Evolutionary conservation across 2,113 vertebrate species (phyloP).

Genomic region (Ploceus nigricollis): DNA sequence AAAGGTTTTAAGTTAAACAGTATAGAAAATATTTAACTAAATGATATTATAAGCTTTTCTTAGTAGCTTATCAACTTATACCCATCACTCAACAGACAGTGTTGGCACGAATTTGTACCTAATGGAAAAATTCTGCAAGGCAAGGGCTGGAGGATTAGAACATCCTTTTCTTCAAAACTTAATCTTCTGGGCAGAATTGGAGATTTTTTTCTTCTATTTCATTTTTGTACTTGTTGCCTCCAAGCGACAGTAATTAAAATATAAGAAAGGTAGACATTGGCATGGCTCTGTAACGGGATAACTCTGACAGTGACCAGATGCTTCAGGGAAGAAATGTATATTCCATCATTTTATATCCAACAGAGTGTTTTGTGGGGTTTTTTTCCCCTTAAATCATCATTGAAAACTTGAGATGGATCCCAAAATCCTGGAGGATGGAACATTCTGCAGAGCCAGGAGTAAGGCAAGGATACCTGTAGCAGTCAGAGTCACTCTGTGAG

Average conservation of each 20-base stretch:
- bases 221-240: not conserved
- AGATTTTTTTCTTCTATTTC: not conserved
- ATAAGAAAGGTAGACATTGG: not conserved
- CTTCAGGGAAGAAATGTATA: not conserved
- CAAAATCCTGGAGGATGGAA: not conserved
- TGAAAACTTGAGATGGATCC: not conserved
- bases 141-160: not conserved
- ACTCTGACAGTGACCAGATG: not conserved
- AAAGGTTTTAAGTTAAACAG: not conserved
- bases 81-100: not conserved
- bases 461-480: not conserved
- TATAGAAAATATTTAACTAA: not conserved
- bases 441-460: not conserved
- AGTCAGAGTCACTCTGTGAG: not conserved
- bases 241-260: not conserved
- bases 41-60: not conserved
- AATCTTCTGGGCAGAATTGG: not conserved
- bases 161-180: not conserved
- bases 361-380: not conserved
- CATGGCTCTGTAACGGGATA: not conserved
- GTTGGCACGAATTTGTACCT: not conserved
- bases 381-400: not conserved
- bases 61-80: not conserved
- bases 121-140: not conserved
- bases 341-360: not conserved